These are phyloP conservation scores for Calameuta filiformis DNA, from an alignment of 2,888 invertebrate genomes.

Conservation along the genomic window DNA sequence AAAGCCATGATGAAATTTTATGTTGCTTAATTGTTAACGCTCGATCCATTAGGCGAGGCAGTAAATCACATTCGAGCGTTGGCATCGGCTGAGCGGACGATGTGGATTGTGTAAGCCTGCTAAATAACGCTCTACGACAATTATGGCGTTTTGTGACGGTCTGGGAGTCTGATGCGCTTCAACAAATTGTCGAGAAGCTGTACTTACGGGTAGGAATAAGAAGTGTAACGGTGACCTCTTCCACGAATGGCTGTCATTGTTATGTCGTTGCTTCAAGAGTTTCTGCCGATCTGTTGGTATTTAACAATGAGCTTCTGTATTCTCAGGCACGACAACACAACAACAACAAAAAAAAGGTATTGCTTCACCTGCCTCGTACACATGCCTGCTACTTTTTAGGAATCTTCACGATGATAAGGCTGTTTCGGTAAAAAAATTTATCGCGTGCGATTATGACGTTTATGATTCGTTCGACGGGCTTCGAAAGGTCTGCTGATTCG, in stretches of 20 bases:
- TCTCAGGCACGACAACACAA: background rate
- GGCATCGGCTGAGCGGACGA: background rate
- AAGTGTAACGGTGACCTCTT: background rate
- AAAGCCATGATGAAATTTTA: background rate
- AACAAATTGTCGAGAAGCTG: background rate
- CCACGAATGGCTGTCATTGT: background rate
- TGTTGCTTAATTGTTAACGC: background rate
- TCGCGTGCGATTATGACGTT: background rate
- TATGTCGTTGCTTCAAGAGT: background rate
- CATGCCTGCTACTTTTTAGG: background rate
- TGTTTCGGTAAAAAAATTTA: background rate
- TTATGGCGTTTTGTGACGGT: background rate
- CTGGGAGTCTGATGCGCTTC: background rate
- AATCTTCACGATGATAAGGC: background rate
- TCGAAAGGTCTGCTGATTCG: background rate
- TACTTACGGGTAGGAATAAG: background rate
- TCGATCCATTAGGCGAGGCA: background rate
- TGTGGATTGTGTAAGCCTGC: background rate
- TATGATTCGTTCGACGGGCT: background rate
- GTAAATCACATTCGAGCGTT: background rate
- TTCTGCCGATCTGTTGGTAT: background rate
- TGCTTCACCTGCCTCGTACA: background rate
- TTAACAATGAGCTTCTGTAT: background rate
- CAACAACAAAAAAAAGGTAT: background rate
- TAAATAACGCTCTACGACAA: background rate